Conservation (phyloP, 2,797 vertebrate species). For the Catharus ustulatus region DNA sequence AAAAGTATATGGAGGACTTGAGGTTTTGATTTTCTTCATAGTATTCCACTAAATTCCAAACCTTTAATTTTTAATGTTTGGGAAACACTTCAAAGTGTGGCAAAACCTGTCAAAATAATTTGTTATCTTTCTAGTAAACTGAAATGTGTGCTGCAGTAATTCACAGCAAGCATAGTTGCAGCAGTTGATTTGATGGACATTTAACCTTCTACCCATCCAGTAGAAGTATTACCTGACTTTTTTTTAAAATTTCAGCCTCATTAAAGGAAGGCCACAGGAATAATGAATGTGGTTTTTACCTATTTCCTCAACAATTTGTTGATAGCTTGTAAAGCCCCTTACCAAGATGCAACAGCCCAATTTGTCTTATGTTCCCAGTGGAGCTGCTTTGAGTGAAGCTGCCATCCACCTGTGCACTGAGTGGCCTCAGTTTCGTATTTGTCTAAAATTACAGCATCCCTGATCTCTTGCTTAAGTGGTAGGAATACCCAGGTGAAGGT, state of each 20-base stretch:
- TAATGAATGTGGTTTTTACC: neutral
- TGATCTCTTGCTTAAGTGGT: neutral
- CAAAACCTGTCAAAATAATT: neutral
- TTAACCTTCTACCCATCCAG: neutral
- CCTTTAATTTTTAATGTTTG: neutral
- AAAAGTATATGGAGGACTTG: neutral
- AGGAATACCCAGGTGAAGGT: neutral
- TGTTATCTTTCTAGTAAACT: neutral
- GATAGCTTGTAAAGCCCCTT: neutral
- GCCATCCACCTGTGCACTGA: neutral
- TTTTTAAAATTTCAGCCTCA: neutral
- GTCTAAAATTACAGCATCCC: neutral
- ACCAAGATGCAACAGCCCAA: neutral
- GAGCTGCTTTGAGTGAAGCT: neutral
- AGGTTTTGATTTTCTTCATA: neutral
- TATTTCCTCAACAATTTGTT: neutral
- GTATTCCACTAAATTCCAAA: neutral
- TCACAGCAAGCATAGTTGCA: neutral
- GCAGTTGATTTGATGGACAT: neutral
- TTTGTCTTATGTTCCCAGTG: neutral
- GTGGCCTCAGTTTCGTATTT: neutral
- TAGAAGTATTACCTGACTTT: neutral
- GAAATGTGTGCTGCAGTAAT: neutral
- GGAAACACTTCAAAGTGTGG: neutral
- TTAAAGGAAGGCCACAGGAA: neutral